A percentile compares a stretch with the other conserved stretches of the same genome.
Evolutionary conservation across 2,888 invertebrate species (phyloP).

Genomic region (Melipona bicolor): DNA sequence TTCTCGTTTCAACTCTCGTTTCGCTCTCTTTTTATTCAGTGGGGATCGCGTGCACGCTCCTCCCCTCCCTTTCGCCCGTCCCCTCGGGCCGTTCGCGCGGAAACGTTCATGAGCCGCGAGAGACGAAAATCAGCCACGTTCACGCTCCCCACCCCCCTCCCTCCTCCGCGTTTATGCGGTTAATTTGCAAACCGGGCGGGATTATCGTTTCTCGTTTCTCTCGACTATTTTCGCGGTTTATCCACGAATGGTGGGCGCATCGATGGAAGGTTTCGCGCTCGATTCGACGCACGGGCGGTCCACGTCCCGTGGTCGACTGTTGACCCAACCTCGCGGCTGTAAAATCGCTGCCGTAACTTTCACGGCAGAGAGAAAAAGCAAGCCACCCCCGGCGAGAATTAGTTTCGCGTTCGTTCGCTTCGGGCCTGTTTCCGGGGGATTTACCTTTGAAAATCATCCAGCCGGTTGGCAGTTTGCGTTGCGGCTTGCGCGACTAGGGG

Average conservation of each 20-base stretch:
- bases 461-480: constrained; percentile 19
- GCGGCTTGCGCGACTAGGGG: not conserved
- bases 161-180: constrained; percentile 25
- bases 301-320: no score
- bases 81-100: not conserved
- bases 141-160: not conserved
- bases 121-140: constrained; percentile 21
- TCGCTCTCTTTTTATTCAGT: not conserved
- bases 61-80: no score
- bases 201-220: constrained; percentile 67
- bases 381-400: constrained; percentile 14
- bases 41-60: not conserved
- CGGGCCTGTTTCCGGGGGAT: not conserved
- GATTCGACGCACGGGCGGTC: constrained; percentile 15
- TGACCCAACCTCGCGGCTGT: not conserved
- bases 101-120: constrained; percentile 17
- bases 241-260: not conserved
- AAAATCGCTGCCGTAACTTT: constrained; percentile 48
- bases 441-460: not conserved
- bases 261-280: constrained; percentile 14
- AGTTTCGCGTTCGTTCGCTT: constrained; percentile 22
- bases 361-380: constrained; percentile 10
- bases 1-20: constrained; percentile 16
- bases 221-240: constrained; percentile 47
- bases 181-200: constrained; percentile 66